Conservation (phyloP, 2,797 vertebrate species). For the Malurus splendens region DNA sequence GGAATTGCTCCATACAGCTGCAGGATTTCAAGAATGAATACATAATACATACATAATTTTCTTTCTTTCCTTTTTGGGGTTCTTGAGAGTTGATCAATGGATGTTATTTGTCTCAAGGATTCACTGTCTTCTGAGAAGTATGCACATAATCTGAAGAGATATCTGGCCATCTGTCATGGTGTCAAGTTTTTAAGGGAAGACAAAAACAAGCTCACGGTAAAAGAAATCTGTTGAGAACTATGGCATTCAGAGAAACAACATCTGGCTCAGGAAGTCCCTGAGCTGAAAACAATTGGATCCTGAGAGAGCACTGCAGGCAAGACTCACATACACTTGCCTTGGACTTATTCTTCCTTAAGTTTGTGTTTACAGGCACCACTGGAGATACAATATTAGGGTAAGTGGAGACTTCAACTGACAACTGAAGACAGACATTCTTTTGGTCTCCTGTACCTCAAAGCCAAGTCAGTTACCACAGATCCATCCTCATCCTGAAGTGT, state of each 20-base stretch:
- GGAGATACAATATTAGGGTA: background rate
- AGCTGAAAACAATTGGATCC: background rate
- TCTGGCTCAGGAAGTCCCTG: background rate
- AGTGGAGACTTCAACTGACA: background rate
- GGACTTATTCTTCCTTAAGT: background rate
- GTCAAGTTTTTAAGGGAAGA: slow-evolving; percentile 4
- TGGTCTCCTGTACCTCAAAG: background rate
- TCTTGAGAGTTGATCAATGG: background rate
- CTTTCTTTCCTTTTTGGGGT: background rate
- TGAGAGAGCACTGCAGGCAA: background rate
- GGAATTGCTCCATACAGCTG: background rate
- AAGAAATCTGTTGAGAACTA: background rate
- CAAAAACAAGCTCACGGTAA: background rate
- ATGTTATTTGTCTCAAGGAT: background rate
- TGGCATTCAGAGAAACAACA: background rate
- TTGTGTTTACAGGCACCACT: background rate
- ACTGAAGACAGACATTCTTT: background rate
- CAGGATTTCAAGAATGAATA: background rate
- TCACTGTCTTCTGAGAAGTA: slow-evolving; percentile 7
- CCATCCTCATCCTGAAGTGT: background rate
- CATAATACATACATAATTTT: background rate
- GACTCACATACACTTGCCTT: background rate
- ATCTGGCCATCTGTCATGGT: background rate
- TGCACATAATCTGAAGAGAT: background rate
- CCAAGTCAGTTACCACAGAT: background rate